A percentile compares a stretch with the other conserved stretches of the same genome.
phyloP scores from a whole-genome alignment of 2,113 vertebrate species.

The Carollia perspicillata region DNA sequence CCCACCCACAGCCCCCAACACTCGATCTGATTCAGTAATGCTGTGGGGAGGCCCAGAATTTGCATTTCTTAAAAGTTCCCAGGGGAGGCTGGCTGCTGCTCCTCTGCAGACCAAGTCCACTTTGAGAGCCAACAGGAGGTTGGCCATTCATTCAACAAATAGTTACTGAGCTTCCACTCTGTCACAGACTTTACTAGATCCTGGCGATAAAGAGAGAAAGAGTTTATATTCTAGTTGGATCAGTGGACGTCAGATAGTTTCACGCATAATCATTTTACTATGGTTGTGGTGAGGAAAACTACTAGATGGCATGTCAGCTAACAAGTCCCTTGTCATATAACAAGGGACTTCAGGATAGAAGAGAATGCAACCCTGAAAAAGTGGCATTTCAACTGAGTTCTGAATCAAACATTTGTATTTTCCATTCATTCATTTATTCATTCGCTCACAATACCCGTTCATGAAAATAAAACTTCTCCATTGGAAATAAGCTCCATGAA shows the following conservation, averaged over 20 bases:
- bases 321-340: not conserved
- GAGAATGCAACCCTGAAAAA: not conserved
- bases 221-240: not conserved
- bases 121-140: not conserved
- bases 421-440: not conserved
- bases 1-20: rapidly evolving
- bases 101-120: too few species aligned
- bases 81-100: not conserved
- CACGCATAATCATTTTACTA: not conserved
- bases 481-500: not conserved
- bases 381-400: not conserved
- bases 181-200: not conserved
- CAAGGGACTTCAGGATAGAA: not conserved
- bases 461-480: not conserved
- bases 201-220: not conserved
- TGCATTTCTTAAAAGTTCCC: not conserved
- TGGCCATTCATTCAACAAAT: not conserved
- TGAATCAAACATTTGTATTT: not conserved
- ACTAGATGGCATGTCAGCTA: not conserved
- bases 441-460: not conserved
- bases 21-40: not conserved
- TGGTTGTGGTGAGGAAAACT: not conserved
- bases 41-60: not conserved
- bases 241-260: not conserved
- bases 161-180: not conserved